phyloP scores from a whole-genome alignment of 2,113 vertebrate species.

The Melospiza melodia region DNA sequence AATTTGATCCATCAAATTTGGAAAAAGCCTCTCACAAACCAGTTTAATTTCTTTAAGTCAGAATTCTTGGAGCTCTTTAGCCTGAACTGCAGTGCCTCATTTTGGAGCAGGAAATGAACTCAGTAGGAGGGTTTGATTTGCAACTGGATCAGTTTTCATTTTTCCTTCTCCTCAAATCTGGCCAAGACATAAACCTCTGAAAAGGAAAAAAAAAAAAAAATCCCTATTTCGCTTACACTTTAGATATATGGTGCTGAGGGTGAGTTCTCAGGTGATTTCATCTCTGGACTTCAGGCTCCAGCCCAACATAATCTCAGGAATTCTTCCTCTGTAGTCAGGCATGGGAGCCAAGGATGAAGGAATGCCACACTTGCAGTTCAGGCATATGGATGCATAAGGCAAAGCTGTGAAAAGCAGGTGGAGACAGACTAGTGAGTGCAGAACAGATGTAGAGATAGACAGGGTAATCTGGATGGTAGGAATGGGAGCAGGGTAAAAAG shows the following conservation, averaged over 20 bases:
- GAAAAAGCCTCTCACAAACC: neutral
- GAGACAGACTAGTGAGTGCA: neutral
- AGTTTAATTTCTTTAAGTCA: neutral
- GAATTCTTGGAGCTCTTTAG: neutral
- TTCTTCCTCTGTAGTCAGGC: neutral
- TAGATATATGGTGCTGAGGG: neutral
- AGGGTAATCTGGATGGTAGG: neutral
- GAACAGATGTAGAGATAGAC: neutral
- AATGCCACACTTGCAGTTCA: neutral
- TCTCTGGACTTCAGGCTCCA: neutral
- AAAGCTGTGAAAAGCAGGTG: conserved; percentile 1
- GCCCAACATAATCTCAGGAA: neutral
- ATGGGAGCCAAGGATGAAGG: neutral
- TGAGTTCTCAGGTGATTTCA: neutral
- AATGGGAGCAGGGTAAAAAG: neutral
- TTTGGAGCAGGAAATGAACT: neutral
- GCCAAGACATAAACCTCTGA: neutral
- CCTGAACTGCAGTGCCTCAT: neutral
- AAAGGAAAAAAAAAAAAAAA: neutral
- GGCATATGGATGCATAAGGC: neutral
- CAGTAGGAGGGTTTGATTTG: neutral
- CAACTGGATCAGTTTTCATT: neutral
- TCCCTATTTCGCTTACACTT: neutral
- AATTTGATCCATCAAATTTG: neutral
- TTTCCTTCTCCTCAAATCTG: neutral